phyloP scores from a whole-genome alignment of 1,140 invertebrate species.

The Drosophila arawakana region DNA sequence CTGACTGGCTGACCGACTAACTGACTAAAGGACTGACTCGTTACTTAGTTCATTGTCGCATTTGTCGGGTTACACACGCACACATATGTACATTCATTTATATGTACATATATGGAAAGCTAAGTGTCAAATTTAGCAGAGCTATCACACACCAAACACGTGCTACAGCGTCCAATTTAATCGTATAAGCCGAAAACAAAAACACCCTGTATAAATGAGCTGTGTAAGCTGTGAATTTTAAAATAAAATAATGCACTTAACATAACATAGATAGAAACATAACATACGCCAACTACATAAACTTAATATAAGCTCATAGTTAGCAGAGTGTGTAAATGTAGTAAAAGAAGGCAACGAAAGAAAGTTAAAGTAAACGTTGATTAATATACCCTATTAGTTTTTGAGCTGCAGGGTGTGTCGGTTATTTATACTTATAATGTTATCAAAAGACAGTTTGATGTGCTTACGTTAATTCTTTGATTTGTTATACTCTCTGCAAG shows the following conservation, averaged over 20 bases:
- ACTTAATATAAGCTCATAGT: not conserved
- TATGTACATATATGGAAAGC: not conserved
- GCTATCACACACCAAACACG: constrained; percentile 57
- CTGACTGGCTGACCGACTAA: constrained; percentile 5
- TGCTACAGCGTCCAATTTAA: constrained; percentile 17
- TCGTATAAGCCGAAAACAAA: not conserved
- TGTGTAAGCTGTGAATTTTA: not conserved
- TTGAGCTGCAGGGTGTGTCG: not conserved
- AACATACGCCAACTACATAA: not conserved
- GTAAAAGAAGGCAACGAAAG: not conserved
- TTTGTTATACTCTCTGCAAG: too few relatives aligned
- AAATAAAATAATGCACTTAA: too few relatives aligned
- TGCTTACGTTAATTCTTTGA: constrained; percentile 25
- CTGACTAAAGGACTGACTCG: constrained; percentile 12
- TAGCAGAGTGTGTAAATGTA: not conserved
- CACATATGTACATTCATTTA: constrained; percentile 15
- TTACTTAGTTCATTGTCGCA: constrained; percentile 26
- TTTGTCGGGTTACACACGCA: constrained; percentile 34
- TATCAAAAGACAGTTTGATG: constrained; percentile 31
- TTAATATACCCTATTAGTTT: not conserved
- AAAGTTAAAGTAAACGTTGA: too few relatives aligned
- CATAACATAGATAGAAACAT: not conserved
- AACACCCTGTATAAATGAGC: constrained; percentile 3
- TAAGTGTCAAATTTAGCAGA: constrained; percentile 73
- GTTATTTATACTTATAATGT: constrained; percentile 9